Evolutionary conservation across 1,140 invertebrate genomes (phyloP), one percentile per base, ranked within the genome.

Genomic region (Drosophila sp.): DNA sequence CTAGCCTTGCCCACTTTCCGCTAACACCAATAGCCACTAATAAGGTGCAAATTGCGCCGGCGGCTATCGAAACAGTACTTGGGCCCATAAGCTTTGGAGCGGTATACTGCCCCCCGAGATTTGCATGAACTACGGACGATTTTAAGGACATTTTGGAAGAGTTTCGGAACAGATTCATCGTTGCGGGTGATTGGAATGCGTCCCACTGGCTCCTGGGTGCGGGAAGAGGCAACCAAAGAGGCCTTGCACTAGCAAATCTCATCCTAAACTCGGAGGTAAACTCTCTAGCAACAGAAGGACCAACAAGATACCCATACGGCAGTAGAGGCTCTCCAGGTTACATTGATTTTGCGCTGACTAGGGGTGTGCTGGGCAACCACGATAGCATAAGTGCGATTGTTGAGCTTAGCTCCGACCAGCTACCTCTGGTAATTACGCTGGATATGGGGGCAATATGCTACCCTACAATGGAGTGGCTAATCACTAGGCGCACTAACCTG

Each of bases 351-450:
- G 45, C 21, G 1, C 18, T 48, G 45, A 48, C 45, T 1, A 48
- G 21, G 21, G 45, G 45, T 25, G 11, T 48, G 9, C 45, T 48
- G 45, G 21, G 45, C 6, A 48, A 27, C 18, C 45, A 46, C 21
- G 45, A 16, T 46, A 11, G 7, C 21, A 46, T 46, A 46, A 21
- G 45, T 7, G 18, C 21, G 45, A 21, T 48, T 48, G 25, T n/a
- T 48, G 46, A 48, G 46, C n/a, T 29, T n/a, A 48, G 25, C 25
- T 50, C 25, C 46, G 46, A 50, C 25, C 46, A 29, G 4, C 46
- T 29, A 6, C 46, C 46, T 21, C 43, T 46, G 7, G 7, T 46
- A 25, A 46, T 46, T 46, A 16, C 3, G 13, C 40, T 16, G 13
- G 40, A 16, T 16, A 13, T 13, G 13, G 13, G 1, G 8, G 40